phyloP scores from a whole-genome alignment of 2,113 vertebrate species.

The Pelvicachromis taeniatus region DNA sequence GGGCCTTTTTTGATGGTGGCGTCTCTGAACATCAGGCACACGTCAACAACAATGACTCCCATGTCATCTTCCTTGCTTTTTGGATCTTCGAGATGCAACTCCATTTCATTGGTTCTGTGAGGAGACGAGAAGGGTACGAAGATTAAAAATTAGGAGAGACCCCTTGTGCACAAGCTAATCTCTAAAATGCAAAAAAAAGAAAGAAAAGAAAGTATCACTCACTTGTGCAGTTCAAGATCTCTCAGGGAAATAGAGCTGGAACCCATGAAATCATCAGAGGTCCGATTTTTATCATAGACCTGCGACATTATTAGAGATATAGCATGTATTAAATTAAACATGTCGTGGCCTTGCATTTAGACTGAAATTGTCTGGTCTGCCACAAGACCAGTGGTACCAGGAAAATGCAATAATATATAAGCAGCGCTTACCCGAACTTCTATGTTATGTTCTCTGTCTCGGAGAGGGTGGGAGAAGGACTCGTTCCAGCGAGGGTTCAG shows the following conservation, averaged over 20 bases:
- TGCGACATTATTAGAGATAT: conserved; percentile 33
- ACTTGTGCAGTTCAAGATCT: conserved; percentile 87
- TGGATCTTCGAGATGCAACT: conserved; percentile 84
- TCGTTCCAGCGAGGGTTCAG: conserved; percentile 94
- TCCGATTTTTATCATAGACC: conserved; percentile 93
- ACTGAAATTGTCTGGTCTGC: not conserved
- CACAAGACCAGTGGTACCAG: not conserved
- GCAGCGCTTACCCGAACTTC: conserved; percentile 80
- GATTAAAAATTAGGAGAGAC: not conserved
- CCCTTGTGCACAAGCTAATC: not conserved
- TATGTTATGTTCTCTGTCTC: conserved; percentile 81
- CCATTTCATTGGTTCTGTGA: conserved; percentile 77
- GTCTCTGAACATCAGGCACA: conserved; percentile 82
- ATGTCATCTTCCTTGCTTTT: conserved; percentile 91
- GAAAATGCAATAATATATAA: not conserved
- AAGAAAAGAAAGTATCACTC: not conserved
- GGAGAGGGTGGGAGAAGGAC: conserved; percentile 83
- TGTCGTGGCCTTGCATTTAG: not conserved
- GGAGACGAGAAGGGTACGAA: not conserved
- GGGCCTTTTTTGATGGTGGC: conserved; percentile 84
- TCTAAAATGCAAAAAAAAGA: not conserved
- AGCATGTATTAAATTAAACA: not conserved
- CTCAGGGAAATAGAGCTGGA: conserved; percentile 74
- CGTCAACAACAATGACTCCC: conserved; percentile 85
- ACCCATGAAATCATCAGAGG: conserved; percentile 93